Evolutionary conservation across 1,140 invertebrate species (phyloP), one percentile per base, ranked within the genome.

Genomic region (Drosophila mayri): DNA sequence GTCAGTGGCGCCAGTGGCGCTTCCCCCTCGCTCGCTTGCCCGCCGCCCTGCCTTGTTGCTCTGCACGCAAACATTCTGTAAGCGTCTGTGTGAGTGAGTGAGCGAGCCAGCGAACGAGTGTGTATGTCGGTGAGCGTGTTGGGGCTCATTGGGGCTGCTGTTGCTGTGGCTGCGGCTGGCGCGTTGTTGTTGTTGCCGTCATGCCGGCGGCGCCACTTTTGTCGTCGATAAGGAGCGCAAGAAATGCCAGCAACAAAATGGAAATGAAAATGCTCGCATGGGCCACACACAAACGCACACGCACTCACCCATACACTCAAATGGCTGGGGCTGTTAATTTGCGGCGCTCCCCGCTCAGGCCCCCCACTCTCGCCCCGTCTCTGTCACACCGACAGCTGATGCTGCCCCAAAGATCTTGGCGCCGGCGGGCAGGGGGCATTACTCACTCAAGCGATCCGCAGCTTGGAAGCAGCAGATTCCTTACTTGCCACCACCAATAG

Each of bases 1-100:
- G 91, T 92, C 91, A 92, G 90, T 92, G 91, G 91, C 90, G 90
- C 90, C 90, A 91, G 25, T 25, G 90, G 86, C 90, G 84, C 83
- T 85, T 87, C 72, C 65, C 63, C 78, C 62, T 68, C 55, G 52
- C 65, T 65, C 67, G 67, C 60, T 63, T 86, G 84, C 76, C 75
- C 92, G 63, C 78, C 54, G 66, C 66, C 68, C 70, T 72, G 43
- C 43, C 67, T 59, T 65, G 72, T 58, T 40, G 40, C 70, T 76
- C 67, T 90, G 87, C 86, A 90, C 81, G 87, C 86, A 91, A 90
- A 81, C 85, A 67, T 68, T 86, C 62, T 82, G 83, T 80, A 65
- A 66, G 54, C 43, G 59, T 28, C 57, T 63, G 59, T 61, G 68
- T 20, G 66, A 49, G 59, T 12, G 43, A 50, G 35, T 12, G 22